Percentiles rank a stretch among this genome's conserved stretches.
phyloP scores from a whole-genome alignment of 37 sponge, comb jelly and placozoan genomes.

The Spongilla lacustris region DNA sequence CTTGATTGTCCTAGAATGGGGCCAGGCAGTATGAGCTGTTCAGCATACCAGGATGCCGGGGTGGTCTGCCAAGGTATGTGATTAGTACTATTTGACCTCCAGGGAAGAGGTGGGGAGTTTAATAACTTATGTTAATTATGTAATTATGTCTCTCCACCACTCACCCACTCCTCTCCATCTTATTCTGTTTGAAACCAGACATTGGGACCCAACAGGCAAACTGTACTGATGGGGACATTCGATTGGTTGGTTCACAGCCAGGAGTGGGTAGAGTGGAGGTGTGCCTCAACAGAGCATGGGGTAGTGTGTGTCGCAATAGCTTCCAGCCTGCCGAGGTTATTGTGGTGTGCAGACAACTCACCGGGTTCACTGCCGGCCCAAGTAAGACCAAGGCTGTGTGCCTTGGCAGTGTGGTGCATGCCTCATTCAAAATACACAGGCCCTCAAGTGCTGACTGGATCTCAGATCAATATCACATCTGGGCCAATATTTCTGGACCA shows the following conservation, averaged over 20 bases:
- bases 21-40: not conserved
- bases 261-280: not conserved
- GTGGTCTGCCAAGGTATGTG: not conserved
- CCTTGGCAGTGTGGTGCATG: not conserved
- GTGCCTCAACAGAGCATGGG: not conserved
- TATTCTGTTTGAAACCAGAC: not conserved
- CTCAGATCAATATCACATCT: constrained; percentile 1
- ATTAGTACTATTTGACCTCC: no score
- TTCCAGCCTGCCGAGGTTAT: not conserved
- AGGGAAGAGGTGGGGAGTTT: no score
- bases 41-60: not conserved
- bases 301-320: not conserved
- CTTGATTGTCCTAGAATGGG: not conserved
- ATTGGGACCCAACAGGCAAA: not conserved
- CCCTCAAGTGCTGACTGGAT: not conserved
- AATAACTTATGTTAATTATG: no score
- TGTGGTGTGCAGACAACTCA: not conserved
- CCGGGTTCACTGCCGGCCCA: not conserved
- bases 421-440: not conserved
- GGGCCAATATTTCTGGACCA: constrained; percentile 49
- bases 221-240: not conserved
- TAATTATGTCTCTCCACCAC: no score
- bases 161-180: not conserved
- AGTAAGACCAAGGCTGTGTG: not conserved
- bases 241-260: not conserved